Conservation (phyloP, 2,888 invertebrate species). For the Erebia aethiops region DNA sequence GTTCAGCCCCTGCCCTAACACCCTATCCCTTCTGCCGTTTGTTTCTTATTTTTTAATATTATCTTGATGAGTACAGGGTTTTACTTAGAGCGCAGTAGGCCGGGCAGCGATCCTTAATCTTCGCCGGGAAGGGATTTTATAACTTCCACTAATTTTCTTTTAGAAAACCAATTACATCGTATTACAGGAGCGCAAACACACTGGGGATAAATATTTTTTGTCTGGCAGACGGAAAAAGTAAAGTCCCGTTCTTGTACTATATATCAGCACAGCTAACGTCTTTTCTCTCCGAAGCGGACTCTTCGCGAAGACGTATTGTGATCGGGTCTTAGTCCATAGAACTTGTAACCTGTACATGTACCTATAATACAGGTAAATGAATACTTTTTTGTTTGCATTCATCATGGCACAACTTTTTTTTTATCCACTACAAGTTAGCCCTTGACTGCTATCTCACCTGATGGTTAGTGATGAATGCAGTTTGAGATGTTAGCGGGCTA, state of each 20-base stretch:
- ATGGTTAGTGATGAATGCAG: too few relatives aligned
- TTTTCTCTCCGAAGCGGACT: too few relatives aligned
- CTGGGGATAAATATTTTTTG: too few relatives aligned
- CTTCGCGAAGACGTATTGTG: too few relatives aligned
- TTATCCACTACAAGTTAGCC: too few relatives aligned
- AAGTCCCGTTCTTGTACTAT: too few relatives aligned
- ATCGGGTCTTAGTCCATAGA: too few relatives aligned
- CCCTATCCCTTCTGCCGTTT: constrained; percentile 47
- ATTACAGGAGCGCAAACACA: constrained; percentile 8
- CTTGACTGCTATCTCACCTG: too few relatives aligned
- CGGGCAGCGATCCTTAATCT: constrained; percentile 7
- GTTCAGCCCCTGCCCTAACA: constrained; percentile 44
- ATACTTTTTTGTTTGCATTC: not conserved
- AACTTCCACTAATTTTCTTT: constrained; percentile 6
- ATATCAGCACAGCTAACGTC: too few relatives aligned
- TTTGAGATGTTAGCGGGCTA: too few relatives aligned
- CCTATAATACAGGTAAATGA: not conserved
- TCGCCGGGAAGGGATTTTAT: constrained; percentile 9
- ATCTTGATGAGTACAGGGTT: constrained; percentile 11
- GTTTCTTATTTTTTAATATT: constrained; percentile 42
- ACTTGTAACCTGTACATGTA: not conserved
- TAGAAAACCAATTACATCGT: constrained; percentile 15
- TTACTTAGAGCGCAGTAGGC: constrained; percentile 6
- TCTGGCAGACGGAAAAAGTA: too few relatives aligned
- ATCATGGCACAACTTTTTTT: too few relatives aligned